A percentile compares a stretch with the other conserved stretches of the same genome.
phyloP scores from a whole-genome alignment of 2,797 vertebrate species.

The Pitangus sulphuratus region DNA sequence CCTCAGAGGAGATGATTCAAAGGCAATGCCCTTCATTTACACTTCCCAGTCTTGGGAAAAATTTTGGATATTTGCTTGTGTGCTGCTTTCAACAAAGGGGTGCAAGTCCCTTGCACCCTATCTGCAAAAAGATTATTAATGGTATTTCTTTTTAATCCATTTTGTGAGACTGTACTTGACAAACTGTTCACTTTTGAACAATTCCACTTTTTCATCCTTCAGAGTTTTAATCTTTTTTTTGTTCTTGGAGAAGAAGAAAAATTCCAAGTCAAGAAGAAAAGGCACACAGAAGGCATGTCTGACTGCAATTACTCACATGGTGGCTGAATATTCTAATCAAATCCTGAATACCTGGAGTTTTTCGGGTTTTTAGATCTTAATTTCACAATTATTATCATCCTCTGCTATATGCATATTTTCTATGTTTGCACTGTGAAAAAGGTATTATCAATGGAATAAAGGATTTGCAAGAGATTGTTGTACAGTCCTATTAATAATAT shows the following conservation, averaged over 20 bases:
- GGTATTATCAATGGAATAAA: constrained; percentile 26
- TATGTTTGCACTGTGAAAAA: constrained; percentile 35
- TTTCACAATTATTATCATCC: constrained; percentile 30
- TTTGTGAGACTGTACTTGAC: not conserved
- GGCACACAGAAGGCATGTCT: not conserved
- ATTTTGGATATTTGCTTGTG: rapidly evolving
- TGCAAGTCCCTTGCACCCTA: not conserved
- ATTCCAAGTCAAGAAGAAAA: not conserved
- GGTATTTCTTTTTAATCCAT: not conserved
- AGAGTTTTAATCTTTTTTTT: not conserved
- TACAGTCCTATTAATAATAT: constrained; percentile 59
- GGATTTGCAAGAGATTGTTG: constrained; percentile 42
- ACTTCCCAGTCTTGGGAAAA: not conserved
- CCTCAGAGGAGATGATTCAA: not conserved
- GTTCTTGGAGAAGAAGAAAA: not conserved
- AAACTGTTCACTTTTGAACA: not conserved
- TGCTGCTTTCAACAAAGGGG: not conserved
- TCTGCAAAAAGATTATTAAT: not conserved
- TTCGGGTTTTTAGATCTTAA: constrained; percentile 36
- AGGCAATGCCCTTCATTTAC: not conserved
- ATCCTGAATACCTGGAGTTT: not conserved
- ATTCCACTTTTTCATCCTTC: not conserved
- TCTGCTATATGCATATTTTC: not conserved
- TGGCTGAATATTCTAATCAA: not conserved
- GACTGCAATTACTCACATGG: not conserved